A percentile compares a stretch with the other conserved stretches of the same genome.
phyloP scores from a whole-genome alignment of 2,113 vertebrate species.

The Zapus hudsonius region DNA sequence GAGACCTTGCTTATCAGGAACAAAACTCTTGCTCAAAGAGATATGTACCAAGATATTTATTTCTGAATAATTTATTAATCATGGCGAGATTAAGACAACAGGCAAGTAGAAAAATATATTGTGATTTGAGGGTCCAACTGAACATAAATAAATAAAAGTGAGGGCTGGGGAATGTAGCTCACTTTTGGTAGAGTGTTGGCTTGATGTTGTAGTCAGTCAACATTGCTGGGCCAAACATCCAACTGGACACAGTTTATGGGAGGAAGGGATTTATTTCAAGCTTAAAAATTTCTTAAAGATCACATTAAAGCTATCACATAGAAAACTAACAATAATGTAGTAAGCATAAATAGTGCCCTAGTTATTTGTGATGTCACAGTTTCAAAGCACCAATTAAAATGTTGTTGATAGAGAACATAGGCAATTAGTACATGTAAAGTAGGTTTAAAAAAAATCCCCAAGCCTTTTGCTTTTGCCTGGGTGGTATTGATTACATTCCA shows the following conservation, averaged over 20 bases:
- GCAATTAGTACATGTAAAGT: not conserved
- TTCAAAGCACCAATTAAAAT: slow-evolving; percentile 17
- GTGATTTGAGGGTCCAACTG: not conserved
- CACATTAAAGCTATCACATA: not conserved
- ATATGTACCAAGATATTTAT: not conserved
- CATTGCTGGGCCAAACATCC: too few species aligned
- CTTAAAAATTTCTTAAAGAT: too few species aligned
- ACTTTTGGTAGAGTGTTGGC: too few species aligned
- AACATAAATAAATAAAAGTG: too few species aligned
- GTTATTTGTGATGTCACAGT: not conserved
- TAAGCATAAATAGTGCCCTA: not conserved
- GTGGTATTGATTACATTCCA: not conserved
- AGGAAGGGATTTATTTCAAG: too few species aligned
- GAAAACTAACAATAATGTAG: not conserved
- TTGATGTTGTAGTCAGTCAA: too few species aligned
- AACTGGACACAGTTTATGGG: too few species aligned
- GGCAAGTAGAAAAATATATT: not conserved
- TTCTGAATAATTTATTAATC: not conserved
- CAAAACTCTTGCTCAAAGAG: not conserved
- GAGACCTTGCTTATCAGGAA: not conserved
- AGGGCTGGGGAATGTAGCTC: too few species aligned
- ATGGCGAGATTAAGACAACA: not conserved
- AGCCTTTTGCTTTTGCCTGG: too few species aligned
- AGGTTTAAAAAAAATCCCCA: not conserved
- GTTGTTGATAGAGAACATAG: not conserved